phyloP scores from a whole-genome alignment of 1,140 invertebrate genomes.

The Pinna nobilis region DNA sequence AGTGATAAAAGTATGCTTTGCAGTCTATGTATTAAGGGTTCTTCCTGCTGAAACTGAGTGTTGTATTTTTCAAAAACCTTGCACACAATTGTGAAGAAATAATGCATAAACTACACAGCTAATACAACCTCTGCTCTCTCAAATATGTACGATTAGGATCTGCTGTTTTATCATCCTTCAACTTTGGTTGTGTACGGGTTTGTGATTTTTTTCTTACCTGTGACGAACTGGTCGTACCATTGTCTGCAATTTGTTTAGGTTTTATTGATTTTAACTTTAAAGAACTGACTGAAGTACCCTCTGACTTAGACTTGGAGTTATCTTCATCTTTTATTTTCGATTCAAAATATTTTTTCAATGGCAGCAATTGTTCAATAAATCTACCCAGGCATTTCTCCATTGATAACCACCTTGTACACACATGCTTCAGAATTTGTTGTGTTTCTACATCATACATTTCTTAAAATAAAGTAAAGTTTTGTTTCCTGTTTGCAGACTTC shows the following conservation, averaged over 20 bases:
- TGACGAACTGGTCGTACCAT: constrained; percentile 1
- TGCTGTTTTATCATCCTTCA: neutral
- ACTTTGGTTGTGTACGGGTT: neutral
- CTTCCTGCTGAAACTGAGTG: constrained; percentile 12
- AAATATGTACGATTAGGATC: constrained; percentile 3
- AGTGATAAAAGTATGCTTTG: constrained; percentile 1
- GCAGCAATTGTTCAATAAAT: constrained; percentile 34
- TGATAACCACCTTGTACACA: constrained; percentile 47
- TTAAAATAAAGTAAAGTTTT: constrained; percentile 2
- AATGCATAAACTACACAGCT: constrained; percentile 21
- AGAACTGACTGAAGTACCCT: too few species aligned
- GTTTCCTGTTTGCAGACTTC: constrained; percentile 29
- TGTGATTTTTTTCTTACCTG: neutral
- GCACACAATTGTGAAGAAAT: constrained; percentile 35
- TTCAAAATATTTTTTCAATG: constrained; percentile 39
- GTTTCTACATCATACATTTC: constrained; percentile 31
- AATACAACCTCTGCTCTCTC: constrained; percentile 1
- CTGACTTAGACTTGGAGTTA: neutral
- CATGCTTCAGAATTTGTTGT: constrained; percentile 45
- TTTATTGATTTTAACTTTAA: constrained; percentile 6
- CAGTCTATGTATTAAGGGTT: constrained; percentile 39
- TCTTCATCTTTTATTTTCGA: constrained; percentile 20
- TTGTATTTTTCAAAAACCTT: constrained; percentile 30
- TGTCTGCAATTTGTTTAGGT: constrained; percentile 2
- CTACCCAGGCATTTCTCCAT: constrained; percentile 37